These are phyloP conservation scores for Tympanuchus pallidicinctus DNA, from an alignment of 2,113 vertebrate species.

Conservation along the genomic window DNA sequence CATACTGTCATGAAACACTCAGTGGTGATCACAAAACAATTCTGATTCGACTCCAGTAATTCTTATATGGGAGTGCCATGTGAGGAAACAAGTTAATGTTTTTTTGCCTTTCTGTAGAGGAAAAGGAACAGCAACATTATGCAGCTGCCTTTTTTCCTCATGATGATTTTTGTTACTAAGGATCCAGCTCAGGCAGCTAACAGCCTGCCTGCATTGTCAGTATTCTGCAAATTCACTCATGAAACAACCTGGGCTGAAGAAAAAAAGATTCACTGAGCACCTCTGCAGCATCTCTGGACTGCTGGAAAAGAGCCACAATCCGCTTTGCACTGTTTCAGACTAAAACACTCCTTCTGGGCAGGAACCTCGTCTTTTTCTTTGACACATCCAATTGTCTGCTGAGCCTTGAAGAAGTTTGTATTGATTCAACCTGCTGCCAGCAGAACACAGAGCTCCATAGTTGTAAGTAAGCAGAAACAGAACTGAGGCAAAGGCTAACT, in stretches of 20 bases:
- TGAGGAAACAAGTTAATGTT: not conserved
- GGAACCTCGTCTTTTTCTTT: not conserved
- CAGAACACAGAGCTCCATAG: not conserved
- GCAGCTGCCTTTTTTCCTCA: not conserved
- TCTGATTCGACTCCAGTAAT: not conserved
- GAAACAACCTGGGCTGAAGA: not conserved
- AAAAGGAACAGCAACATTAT: not conserved
- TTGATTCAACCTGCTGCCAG: slow-evolving; percentile 5
- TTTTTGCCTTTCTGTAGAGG: not conserved
- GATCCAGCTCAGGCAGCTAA: not conserved
- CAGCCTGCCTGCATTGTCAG: not conserved
- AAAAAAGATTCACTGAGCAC: not conserved
- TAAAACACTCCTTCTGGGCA: not conserved
- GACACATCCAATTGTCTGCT: not conserved
- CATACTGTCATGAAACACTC: rapidly evolving
- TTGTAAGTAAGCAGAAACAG: not conserved
- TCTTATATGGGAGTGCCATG: not conserved
- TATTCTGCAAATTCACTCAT: not conserved
- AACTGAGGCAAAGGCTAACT: not conserved
- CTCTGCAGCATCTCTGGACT: rapidly evolving
- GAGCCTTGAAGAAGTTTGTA: not conserved
- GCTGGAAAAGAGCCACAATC: not conserved
- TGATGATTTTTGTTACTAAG: not conserved
- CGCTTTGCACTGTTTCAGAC: not conserved
- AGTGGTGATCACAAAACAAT: not conserved